phyloP scores from a whole-genome alignment of 35 echinoderm and acorn worm genomes.

The Apostichopus japonicus region DNA sequence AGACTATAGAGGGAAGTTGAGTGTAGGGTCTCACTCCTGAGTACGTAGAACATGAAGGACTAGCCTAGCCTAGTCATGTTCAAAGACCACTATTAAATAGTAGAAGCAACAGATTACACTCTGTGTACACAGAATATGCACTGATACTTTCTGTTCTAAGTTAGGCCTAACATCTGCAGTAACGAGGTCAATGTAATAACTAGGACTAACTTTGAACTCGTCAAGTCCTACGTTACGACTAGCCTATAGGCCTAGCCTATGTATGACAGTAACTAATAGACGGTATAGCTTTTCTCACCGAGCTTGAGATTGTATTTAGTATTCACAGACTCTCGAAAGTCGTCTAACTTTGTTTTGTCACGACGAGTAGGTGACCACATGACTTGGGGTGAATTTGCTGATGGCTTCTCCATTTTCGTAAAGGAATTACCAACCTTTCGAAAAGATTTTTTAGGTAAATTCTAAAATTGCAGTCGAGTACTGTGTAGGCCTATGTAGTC shows the following conservation, averaged over 20 bases:
- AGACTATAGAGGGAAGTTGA: too few species aligned
- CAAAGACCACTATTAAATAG: too few species aligned
- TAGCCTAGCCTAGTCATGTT: too few species aligned
- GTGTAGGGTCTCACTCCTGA: too few species aligned
- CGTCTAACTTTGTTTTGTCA: conserved; percentile 53
- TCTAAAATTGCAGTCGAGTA: not conserved
- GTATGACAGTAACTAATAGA: not conserved
- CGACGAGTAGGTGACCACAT: conserved; percentile 10
- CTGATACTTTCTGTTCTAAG: not conserved
- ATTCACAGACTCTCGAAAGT: conserved; percentile 68
- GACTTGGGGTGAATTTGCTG: not conserved
- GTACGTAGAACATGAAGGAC: too few species aligned
- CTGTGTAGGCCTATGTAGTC: not conserved
- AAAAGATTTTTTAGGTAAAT: not conserved
- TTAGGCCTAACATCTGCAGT: too few species aligned
- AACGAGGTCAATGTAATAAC: not conserved
- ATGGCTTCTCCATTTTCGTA: not conserved
- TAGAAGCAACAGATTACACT: too few species aligned
- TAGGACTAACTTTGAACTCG: not conserved
- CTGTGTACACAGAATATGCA: too few species aligned
- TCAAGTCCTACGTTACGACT: not conserved
- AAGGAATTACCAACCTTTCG: not conserved
- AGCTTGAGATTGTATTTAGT: conserved; percentile 63
- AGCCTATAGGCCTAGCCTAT: not conserved
- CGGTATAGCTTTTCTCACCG: conserved; percentile 35